Conservation (phyloP, 2,113 vertebrate genomes). For the Alligator sinensis region DNA sequence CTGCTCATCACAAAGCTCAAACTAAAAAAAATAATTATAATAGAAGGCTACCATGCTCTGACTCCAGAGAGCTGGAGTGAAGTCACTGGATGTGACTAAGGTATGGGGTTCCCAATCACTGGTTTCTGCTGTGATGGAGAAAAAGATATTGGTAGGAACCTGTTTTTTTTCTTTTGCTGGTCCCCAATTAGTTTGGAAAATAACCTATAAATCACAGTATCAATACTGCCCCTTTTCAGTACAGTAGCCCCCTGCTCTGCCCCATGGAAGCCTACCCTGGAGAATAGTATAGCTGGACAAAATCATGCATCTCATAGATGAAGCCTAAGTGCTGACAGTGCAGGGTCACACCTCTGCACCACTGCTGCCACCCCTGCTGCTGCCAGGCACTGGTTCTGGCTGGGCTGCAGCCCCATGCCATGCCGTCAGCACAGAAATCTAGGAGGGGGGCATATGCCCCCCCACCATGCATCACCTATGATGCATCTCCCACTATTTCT, state of each 20-base stretch:
- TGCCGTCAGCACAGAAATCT: too few relatives aligned
- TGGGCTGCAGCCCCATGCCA: too few relatives aligned
- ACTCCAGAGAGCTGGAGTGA: background rate
- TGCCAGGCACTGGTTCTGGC: too few relatives aligned
- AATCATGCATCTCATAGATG: background rate
- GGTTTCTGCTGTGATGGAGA: background rate
- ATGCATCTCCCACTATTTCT: background rate
- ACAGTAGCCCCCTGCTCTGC: background rate
- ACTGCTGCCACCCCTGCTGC: too few relatives aligned
- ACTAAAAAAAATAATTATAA: background rate
- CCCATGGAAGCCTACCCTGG: background rate
- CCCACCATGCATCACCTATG: background rate
- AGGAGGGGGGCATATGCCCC: too few relatives aligned
- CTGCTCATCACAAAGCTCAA: background rate
- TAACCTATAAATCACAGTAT: background rate
- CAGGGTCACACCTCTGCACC: too few relatives aligned
- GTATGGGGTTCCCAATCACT: fast-evolving
- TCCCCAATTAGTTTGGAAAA: background rate
- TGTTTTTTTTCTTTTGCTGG: background rate
- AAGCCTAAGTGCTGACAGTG: too few relatives aligned
- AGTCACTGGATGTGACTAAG: background rate
- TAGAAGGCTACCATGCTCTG: background rate
- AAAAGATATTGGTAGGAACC: background rate
- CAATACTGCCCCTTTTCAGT: background rate
- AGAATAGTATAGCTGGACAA: background rate